These are phyloP conservation scores for Eristalinus sepulchralis DNA, from an alignment of 2,888 invertebrate genomes.

Conservation along the genomic window DNA sequence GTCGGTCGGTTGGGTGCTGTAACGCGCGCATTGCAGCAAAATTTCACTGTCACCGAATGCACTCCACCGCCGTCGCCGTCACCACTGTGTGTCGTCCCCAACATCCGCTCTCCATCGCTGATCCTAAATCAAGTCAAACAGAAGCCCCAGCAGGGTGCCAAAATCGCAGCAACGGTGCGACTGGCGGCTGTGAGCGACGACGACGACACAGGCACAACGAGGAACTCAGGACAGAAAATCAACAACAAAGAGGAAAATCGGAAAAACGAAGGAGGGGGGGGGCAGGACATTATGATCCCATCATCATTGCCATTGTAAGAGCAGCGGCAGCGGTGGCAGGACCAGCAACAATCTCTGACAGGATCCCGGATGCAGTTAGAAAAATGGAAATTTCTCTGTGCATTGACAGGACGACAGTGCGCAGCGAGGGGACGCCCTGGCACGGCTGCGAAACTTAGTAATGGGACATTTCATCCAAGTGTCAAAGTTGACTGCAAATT, in stretches of 20 bases:
- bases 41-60: conserved; percentile 49
- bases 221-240: neutral
- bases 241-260: neutral
- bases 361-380: conserved; percentile 64
- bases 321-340: conserved; percentile 19
- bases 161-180: conserved; percentile 41
- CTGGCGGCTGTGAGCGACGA: conserved; percentile 34
- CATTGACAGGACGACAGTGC: conserved; percentile 32
- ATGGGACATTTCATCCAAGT: conserved; percentile 71
- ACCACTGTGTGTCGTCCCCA: neutral
- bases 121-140: conserved; percentile 68
- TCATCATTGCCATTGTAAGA: conserved; percentile 63
- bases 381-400: conserved; percentile 60
- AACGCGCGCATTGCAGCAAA: conserved; percentile 66
- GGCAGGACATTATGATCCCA: conserved; percentile 63
- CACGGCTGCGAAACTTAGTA: conserved; percentile 51
- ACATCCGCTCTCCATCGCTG: conserved; percentile 8
- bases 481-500: conserved; percentile 71
- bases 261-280: neutral
- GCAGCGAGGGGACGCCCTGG: neutral
- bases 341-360: conserved; percentile 46
- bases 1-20: conserved; percentile 27
- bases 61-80: neutral
- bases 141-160: conserved; percentile 63
- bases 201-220: conserved; percentile 22